Conservation (phyloP, 2,797 vertebrate species). For the Tarsius wallacei region DNA sequence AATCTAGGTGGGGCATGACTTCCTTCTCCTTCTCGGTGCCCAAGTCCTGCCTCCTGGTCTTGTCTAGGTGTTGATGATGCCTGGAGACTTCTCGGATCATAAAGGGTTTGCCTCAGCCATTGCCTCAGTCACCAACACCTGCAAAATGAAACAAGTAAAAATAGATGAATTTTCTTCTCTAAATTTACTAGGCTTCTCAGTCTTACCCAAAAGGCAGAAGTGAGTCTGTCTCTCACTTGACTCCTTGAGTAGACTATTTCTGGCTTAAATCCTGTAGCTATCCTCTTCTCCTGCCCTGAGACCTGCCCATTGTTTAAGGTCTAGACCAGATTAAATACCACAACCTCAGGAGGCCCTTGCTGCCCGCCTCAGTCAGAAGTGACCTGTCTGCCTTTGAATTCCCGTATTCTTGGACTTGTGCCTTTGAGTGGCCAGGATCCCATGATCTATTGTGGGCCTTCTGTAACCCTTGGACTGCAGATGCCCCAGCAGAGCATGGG, state of each 20-base stretch:
- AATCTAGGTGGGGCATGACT: background rate
- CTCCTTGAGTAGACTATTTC: background rate
- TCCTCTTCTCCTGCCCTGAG: background rate
- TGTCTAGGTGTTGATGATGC: background rate
- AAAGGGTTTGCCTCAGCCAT: background rate
- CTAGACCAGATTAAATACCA: background rate
- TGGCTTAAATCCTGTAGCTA: background rate
- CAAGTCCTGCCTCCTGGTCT: background rate
- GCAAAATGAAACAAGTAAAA: background rate
- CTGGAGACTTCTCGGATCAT: slow-evolving; percentile 17
- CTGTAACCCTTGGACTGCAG: background rate
- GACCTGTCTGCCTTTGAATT: background rate
- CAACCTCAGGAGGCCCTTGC: background rate
- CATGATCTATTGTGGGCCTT: background rate
- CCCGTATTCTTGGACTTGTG: background rate
- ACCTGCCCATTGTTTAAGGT: background rate
- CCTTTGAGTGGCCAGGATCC: background rate
- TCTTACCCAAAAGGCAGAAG: background rate
- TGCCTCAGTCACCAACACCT: background rate
- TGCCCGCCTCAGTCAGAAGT: background rate
- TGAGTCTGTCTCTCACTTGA: background rate
- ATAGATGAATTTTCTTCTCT: slow-evolving; percentile 20
- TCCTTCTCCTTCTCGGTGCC: background rate
- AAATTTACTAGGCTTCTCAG: background rate
- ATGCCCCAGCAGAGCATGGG: background rate